Evolutionary conservation across 2,888 invertebrate genomes (phyloP), one percentile per base, ranked within the genome.

Genomic region (Tachina lurida): DNA sequence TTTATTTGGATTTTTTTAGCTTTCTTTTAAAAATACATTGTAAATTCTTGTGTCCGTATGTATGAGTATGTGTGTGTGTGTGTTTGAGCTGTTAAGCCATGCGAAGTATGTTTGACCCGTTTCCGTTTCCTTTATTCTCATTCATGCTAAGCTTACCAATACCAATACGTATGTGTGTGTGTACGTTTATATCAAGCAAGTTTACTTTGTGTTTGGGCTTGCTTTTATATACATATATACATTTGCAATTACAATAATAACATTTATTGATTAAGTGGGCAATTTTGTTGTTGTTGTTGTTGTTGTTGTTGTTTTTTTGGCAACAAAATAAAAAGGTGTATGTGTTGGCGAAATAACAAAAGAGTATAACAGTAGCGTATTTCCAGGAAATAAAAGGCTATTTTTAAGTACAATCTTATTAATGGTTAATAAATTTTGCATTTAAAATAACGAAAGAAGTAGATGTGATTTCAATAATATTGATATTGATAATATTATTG

Each of bases 191-290:
- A 31, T 12, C 41, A 43, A 7, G 52, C 10, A 56, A n/a, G 41
- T 75, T 22, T 56, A 31, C 12, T 12, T 31, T 67, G 47, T n/a
- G 58, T 68, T 19, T 52, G 19, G 10, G 43, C 17, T 31, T 67
- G 22, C 73, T 47, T 45, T 9, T 39, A 10, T 22, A 22, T 2
- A 22, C 19, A 10, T 22, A 22, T 2, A 22, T 73, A 12, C 15
- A 15, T 31, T 13, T 43, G 12, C 19, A 13, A 10, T 43, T 43
- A 75, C 70, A 63, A 56, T 63, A 70, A 81, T 70, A 74, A 82
- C 47, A 56, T 22, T 75, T 78, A 78, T 85, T 75, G 62, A 77
- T 58, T 58, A 73, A 56, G 43, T 31, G n/a, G 39, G 63, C 19
- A 54, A 19, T 52, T 54, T 43, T 39, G 54, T 12, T 67, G 39